Conservation (phyloP, 1,140 invertebrate species). For the Drosophila pallidifrons region DNA sequence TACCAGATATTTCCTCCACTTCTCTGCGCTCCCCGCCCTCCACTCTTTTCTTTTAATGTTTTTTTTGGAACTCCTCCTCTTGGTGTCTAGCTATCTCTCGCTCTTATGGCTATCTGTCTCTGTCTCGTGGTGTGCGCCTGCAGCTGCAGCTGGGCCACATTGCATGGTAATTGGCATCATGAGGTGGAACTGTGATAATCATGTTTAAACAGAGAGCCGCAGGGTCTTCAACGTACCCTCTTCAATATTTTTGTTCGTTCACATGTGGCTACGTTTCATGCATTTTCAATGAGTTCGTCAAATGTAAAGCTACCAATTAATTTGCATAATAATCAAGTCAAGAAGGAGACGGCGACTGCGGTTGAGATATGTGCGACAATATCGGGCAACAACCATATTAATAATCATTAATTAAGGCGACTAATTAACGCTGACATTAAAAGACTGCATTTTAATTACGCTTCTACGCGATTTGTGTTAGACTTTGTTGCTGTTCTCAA, state of each 20-base stretch:
- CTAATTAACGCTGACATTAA: constrained; percentile 84
- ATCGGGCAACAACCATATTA: constrained; percentile 75
- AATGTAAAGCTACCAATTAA: constrained; percentile 73
- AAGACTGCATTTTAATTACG: constrained; percentile 77
- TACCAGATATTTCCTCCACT: constrained; percentile 60
- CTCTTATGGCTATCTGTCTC: constrained; percentile 8
- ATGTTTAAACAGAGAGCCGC: constrained; percentile 66
- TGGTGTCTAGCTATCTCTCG: background rate
- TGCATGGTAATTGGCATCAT: constrained; percentile 68
- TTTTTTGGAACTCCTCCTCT: background rate
- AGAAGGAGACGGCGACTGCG: background rate
- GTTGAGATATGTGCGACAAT: constrained; percentile 43
- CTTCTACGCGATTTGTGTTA: background rate
- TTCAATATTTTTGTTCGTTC: constrained; percentile 13
- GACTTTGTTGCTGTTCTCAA: constrained; percentile 13
- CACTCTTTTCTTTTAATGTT: background rate
- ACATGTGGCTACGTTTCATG: constrained; percentile 57
- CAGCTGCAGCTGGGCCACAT: constrained; percentile 17
- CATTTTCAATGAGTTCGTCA: constrained; percentile 81
- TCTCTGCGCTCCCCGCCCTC: no score
- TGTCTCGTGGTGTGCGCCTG: background rate
- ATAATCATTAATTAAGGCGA: constrained; percentile 82
- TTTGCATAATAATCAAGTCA: constrained; percentile 78
- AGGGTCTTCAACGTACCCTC: constrained; percentile 9
- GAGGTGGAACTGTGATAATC: constrained; percentile 83